phyloP scores from a whole-genome alignment of 2,888 invertebrate species.

The Adela reaumurella region DNA sequence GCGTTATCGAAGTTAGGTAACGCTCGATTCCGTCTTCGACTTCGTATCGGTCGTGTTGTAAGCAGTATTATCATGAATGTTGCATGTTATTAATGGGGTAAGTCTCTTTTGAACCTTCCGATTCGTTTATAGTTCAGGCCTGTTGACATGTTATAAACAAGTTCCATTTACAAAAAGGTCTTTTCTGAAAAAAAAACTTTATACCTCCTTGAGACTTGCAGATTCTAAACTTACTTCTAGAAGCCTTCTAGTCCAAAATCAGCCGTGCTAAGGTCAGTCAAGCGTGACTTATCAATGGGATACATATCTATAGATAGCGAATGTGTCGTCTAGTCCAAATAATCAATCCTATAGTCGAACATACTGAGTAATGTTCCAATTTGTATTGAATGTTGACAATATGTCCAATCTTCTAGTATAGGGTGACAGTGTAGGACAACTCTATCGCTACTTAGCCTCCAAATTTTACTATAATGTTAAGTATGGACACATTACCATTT shows the following conservation, averaged over 20 bases:
- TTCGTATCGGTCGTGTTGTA: neutral
- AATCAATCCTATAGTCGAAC: neutral
- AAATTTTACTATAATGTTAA: no score
- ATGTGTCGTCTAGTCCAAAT: constrained; percentile 55
- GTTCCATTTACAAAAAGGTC: no score
- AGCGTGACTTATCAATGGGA: constrained; percentile 46
- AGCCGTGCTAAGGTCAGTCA: neutral
- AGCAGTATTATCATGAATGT: neutral
- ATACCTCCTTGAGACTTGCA: no score
- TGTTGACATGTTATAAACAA: no score
- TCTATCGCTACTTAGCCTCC: neutral
- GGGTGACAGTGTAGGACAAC: neutral
- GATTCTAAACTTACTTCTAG: no score
- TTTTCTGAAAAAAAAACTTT: no score
- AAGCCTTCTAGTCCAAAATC: neutral
- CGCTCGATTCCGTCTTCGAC: neutral
- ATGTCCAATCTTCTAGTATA: neutral
- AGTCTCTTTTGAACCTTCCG: neutral
- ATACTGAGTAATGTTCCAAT: neutral
- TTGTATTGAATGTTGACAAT: neutral
- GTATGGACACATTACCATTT: no score
- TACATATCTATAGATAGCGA: constrained; percentile 56
- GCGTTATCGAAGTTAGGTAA: neutral
- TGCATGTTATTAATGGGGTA: neutral
- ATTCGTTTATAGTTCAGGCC: neutral